These are phyloP conservation scores for Zingel zingel DNA, from an alignment of 2,113 vertebrate species.

Conservation along the genomic window DNA sequence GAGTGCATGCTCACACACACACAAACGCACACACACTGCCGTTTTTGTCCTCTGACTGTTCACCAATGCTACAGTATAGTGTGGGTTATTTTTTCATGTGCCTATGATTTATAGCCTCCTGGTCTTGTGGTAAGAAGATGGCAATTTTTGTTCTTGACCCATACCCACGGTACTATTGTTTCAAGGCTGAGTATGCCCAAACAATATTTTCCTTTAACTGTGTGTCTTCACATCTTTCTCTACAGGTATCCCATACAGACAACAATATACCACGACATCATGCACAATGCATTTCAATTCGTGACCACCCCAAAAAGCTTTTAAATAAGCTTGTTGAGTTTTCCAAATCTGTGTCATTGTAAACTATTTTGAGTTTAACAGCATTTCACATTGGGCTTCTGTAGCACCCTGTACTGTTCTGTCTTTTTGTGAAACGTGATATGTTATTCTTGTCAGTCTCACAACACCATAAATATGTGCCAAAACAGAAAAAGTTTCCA, in stretches of 20 bases:
- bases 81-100: neutral
- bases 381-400: neutral
- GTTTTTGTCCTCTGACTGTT: slow-evolving; percentile 20
- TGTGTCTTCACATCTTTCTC: neutral
- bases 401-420: neutral
- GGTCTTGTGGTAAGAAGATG: slow-evolving; percentile 10
- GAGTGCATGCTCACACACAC: neutral
- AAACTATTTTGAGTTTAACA: neutral
- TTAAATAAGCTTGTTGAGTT: neutral
- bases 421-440: neutral
- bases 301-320: neutral
- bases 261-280: neutral
- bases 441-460: slow-evolving; percentile 6
- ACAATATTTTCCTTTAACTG: neutral
- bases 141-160: slow-evolving; percentile 36
- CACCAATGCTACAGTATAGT: slow-evolving; percentile 5
- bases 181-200: neutral
- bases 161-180: slow-evolving; percentile 17
- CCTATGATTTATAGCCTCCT: slow-evolving; percentile 33
- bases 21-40: slow-evolving; percentile 6
- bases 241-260: neutral
- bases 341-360: neutral
- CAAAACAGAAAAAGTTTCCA: slow-evolving; percentile 8
- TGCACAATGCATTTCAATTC: neutral
- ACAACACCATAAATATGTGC: neutral